Conservation (phyloP, 2,113 vertebrate genomes). For the Chaetorhynchus papuensis region DNA sequence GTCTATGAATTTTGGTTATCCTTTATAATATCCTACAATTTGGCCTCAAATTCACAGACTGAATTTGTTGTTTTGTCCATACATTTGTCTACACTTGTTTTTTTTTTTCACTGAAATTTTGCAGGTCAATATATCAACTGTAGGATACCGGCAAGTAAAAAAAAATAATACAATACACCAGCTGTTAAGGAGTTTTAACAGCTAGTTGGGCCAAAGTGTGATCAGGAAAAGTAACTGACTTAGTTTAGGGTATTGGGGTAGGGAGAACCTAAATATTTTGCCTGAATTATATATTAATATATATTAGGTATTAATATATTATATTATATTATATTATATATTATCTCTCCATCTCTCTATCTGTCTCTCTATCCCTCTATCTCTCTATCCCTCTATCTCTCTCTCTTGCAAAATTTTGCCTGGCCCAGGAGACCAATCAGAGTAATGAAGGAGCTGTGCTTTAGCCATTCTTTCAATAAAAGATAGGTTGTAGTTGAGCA, state of each 20-base stretch:
- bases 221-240: not conserved
- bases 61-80: not conserved
- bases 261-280: not conserved
- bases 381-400: not conserved
- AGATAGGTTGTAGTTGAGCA: not conserved
- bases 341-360: not conserved
- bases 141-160: not conserved
- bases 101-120: not conserved
- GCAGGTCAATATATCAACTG: not conserved
- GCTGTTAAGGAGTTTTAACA: not conserved
- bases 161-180: not conserved
- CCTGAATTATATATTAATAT: not conserved
- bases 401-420: not conserved
- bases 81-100: not conserved
- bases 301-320: not conserved
- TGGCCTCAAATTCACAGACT: not conserved
- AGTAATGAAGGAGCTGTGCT: not conserved
- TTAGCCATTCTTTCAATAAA: not conserved
- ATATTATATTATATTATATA: too few species aligned
- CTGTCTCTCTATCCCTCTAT: not conserved
- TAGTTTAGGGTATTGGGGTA: not conserved
- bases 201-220: not conserved
- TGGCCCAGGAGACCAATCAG: not conserved
- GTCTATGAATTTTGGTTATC: not conserved
- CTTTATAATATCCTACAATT: not conserved